Conservation (phyloP, 1,140 invertebrate genomes). For the Lasioglossum baleicum region DNA sequence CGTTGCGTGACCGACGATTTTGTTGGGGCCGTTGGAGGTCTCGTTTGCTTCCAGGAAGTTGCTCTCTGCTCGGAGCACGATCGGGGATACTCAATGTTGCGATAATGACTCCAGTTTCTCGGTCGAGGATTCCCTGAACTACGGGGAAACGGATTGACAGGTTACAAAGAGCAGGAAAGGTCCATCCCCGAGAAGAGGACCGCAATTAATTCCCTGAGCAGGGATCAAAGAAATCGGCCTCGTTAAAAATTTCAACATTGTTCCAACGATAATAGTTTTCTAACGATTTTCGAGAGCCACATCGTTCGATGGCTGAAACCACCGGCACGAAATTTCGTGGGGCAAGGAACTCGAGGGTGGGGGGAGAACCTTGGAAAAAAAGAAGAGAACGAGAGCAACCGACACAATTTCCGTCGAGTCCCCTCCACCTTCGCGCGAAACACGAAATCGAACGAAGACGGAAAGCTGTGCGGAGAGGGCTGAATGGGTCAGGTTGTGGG, state of each 20-base stretch:
- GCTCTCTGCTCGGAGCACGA: background rate
- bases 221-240: background rate
- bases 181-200: background rate
- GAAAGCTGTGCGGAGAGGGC: slow-evolving; percentile 8
- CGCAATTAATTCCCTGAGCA: background rate
- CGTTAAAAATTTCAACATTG: slow-evolving; percentile 3
- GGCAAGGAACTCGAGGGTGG: too few relatives aligned
- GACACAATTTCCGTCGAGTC: background rate
- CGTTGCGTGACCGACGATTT: slow-evolving; percentile 4
- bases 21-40: background rate
- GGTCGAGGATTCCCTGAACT: background rate
- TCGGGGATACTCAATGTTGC: background rate
- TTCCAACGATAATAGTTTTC: background rate
- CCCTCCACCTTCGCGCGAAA: background rate
- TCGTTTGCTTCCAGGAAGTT: background rate
- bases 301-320: too few relatives aligned
- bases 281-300: background rate
- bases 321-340: background rate
- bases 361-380: background rate
- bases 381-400: background rate
- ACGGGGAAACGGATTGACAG: background rate
- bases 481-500: slow-evolving; percentile 33
- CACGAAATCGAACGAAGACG: slow-evolving; percentile 20
- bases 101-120: background rate
- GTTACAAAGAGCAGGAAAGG: background rate